Base-by-base conservation (phyloP, 2,888 invertebrate genomes). In the Sinelater perroti region DNA sequence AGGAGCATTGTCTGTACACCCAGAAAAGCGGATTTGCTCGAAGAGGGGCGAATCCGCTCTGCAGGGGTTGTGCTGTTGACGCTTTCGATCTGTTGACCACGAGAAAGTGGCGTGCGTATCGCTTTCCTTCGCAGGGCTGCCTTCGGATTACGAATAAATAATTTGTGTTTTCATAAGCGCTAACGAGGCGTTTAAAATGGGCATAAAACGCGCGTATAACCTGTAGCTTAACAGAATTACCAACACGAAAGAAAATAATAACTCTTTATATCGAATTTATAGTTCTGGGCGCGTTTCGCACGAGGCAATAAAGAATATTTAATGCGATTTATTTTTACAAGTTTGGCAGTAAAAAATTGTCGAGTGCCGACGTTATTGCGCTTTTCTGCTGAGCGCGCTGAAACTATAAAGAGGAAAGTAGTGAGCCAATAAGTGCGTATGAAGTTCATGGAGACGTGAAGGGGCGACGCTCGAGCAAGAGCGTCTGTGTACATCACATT, bases 181-280 rank as follows among this genome's bases (percentile, higher is more conserved):
- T 52, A 52, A 52, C 52, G 40, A 52, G 52, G 42, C 31, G 44
- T 40, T 40, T 21, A 42, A 30, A 38, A 31, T 31, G 30, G 31
- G 44, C 42, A 30, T 42, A 30, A 31, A 28, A 21, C 28, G 21
- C 31, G 30, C 51, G 21, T 42, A 38, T 52, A 52, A 44, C 42
- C 44, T 52, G 52, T 52, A 44, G 52, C 42, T 52, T 52, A 52
- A 33, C 52, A 44, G 31, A 52, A 42, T 44, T 44, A 52, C 52
- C 10, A 52, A 42, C 42, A 52, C 52, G 52, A 52, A 52, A 52
- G 42, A 52, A 52, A 52, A 52, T 52, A 52, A 52, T 52, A 52
- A 40, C 52, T 42, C 42, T 44, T 33, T 40, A 40, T 33, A 52
- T 52, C 21, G 42, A 31, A 52, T 52, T 42, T 44, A 52, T 52